Evolutionary conservation across 2,113 vertebrate genomes (phyloP).

Genomic region (Microcebus jonahi): DNA sequence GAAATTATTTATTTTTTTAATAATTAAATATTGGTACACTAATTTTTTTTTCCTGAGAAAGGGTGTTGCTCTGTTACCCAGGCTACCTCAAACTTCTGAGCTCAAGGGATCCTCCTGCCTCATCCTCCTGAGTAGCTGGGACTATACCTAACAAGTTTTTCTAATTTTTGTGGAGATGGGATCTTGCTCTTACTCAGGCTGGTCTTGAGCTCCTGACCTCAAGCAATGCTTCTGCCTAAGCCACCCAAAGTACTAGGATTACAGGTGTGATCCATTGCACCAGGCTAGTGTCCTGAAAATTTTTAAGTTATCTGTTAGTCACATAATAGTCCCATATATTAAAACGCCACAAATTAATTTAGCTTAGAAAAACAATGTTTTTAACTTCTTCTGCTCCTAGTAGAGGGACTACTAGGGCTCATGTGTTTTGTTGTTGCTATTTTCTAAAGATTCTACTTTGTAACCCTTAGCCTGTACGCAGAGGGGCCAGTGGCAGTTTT

Average conservation of each 20-base stretch:
- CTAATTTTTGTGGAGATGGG: too few species aligned
- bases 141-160: too few species aligned
- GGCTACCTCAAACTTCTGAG: too few species aligned
- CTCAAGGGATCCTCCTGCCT: too few species aligned
- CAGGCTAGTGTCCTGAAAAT: not conserved
- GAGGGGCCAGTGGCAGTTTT: not conserved
- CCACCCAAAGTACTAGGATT: too few species aligned
- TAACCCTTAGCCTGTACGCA: not conserved
- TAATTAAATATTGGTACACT: not conserved
- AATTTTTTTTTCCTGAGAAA: not conserved
- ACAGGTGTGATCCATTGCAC: too few species aligned
- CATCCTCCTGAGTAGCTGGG: too few species aligned
- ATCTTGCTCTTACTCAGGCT: too few species aligned
- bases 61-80: too few species aligned
- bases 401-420: not conserved
- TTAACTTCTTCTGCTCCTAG: not conserved
- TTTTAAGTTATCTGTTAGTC: not conserved
- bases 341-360: not conserved
- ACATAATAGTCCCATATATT: not conserved
- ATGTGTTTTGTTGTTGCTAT: not conserved
- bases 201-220: too few species aligned
- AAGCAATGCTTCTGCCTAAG: too few species aligned
- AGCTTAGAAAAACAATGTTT: conserved; percentile 15
- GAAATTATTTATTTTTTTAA: conserved; percentile 35
- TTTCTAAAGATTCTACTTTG: not conserved